Base-by-base conservation (phyloP, 2,113 vertebrate species). In the Paradisaea rubra region DNA sequence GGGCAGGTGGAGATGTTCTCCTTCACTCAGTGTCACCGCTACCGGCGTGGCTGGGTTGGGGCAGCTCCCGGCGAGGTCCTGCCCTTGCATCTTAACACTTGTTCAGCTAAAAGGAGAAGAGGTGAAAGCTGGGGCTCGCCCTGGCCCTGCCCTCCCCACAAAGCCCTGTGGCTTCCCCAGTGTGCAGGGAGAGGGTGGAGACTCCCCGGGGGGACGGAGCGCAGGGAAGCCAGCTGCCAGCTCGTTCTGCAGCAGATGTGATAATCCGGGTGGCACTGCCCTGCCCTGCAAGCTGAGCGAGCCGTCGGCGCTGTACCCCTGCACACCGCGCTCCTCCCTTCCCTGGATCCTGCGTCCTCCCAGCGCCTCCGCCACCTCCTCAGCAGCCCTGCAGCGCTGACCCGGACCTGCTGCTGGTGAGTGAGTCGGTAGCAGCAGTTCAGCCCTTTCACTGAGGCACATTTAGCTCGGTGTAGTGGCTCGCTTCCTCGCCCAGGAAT, bases 11-110 rank as follows among this genome's bases (percentile, higher is more conserved):
- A 41, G 68, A 18, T 30, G 35, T 15, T 45, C 6, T 7, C 17
- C 27, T 30, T 24, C 25, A 7, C 28, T 21, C 37, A 6, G 23
- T 0, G 27, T 31, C 82, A 17, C 24, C 0, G 0, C 64, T 44
- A 7, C n/a, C 0, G 2, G 9, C 3, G 2, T 2, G 2, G 24
- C 0, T 13, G 71, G n/a, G 8, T 24, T 31, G 47, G 13, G 49
- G 28, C 6, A 3, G 80, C 23, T 54, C n/a, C 66, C 0, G 2
- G 15, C 1, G 4, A 33, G 28, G 15, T 9, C 15, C 39, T 53
- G n/a, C 1, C 2, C 59, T 23, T 24, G 39, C 61, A 65, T 35
- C 21, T 31, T 7, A 9, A 0, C 2, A 23, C 60, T 54, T 4
- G n/a, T 5, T 59, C 60, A 28, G 71, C 71, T 17, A 4, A 28